Conservation (phyloP, 2,113 vertebrate genomes). For the Petrocephalus microphthalmus region DNA sequence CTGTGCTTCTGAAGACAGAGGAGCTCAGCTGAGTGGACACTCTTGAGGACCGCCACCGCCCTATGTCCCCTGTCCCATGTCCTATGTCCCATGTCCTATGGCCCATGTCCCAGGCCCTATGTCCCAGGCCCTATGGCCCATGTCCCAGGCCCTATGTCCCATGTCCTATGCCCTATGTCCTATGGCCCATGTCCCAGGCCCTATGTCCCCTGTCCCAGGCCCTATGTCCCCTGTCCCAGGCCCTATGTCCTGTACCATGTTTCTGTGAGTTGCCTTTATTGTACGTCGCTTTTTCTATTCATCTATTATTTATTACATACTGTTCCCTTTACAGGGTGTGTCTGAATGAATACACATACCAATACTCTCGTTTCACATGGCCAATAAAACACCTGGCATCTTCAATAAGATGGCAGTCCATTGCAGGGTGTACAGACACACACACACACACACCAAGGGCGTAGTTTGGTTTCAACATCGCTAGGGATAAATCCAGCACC, state of each 20-base stretch:
- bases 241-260: not conserved
- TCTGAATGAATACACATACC: not conserved
- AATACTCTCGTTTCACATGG: not conserved
- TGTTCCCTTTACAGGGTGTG: not conserved
- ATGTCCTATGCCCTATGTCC: too few relatives aligned
- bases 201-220: too few relatives aligned
- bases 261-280: not conserved
- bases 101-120: not conserved
- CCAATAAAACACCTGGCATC: not conserved
- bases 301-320: not conserved
- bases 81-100: not conserved
- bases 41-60: not conserved
- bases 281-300: not conserved
- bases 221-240: not conserved
- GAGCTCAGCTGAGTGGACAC: not conserved
- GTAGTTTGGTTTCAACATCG: not conserved
- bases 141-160: too few relatives aligned
- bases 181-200: too few relatives aligned
- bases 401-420: not conserved
- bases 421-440: not conserved
- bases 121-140: not conserved
- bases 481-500: not conserved
- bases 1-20: not conserved
- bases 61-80: not conserved
- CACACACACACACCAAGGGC: not conserved